Evolutionary conservation across 2,797 vertebrate species (phyloP).

Genomic region (Gorsachius magnificus): DNA sequence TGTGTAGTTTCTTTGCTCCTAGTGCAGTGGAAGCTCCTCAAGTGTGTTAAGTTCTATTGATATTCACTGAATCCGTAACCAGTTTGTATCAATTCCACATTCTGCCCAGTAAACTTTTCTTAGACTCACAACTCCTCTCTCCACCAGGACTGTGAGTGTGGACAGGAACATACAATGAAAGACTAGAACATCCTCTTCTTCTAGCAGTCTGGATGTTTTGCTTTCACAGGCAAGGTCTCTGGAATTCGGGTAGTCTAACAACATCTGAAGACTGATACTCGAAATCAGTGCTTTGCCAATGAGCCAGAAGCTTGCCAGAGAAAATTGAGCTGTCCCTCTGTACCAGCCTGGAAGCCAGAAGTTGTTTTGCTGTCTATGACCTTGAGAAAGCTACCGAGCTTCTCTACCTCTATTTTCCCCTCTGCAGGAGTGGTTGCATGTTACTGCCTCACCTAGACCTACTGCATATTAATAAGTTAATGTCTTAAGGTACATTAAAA

Average conservation of each 20-base stretch:
- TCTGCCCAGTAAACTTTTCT: neutral
- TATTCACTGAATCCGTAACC: neutral
- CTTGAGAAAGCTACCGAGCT: conserved; percentile 16
- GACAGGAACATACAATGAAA: neutral
- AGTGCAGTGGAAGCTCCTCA: neutral
- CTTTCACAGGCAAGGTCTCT: neutral
- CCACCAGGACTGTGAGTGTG: neutral
- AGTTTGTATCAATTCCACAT: neutral
- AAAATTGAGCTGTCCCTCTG: neutral
- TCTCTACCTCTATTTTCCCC: neutral
- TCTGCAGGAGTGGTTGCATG: neutral
- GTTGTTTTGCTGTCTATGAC: conserved; percentile 15
- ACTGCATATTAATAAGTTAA: neutral
- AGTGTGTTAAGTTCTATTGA: neutral
- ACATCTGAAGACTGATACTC: neutral
- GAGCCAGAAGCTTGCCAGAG: neutral
- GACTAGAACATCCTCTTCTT: neutral
- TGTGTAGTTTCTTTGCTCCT: neutral
- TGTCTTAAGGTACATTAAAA: conserved; percentile 14
- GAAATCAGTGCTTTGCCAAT: neutral
- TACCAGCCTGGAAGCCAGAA: neutral
- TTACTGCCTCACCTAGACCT: neutral
- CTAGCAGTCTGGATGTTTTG: neutral
- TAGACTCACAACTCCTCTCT: neutral
- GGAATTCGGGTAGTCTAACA: neutral